Base-by-base conservation (phyloP, 2,888 invertebrate species). In the Melolontha melolontha region DNA sequence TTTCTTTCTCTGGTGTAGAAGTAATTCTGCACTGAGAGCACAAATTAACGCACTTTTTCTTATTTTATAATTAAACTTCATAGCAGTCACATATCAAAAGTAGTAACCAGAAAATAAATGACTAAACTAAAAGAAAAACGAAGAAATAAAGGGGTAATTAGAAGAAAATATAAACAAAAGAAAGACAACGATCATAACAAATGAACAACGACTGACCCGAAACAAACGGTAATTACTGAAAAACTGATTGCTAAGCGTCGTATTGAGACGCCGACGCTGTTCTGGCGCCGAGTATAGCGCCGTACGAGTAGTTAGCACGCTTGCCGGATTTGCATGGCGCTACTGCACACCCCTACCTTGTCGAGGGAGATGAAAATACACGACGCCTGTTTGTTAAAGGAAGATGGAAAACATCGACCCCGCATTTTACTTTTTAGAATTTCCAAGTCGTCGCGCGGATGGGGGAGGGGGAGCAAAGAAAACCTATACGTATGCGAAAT, bases 321-420 rank as follows among this genome's bases (percentile, higher is more conserved):
- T 81, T 79, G 82, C 80, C 82, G 79, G 81, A 83, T 83, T 83
- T 83, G 83, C 83, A 83, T 83, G 83, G 82, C 82, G 79, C 79
- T 78, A 75, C 72, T 64, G 67, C 59, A 67, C 67, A 67, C 67
- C 74, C 73, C 74, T 73, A 73, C 75, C 73, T 73, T 70, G 49
- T 69, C 66, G 73, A 75, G 64, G 73, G 74, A 75, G 75, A 80
- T 75, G 73, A 74, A 74, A 76, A 77, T 74, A 77, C 73, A 73
- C 69, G 75, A 74, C 75, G 64, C 70, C 71, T 72, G 70, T 75
- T 73, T 69, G 74, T 70, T 66, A 69, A 75, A 77, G 74, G 67
- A 75, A 76, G 78, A 76, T 71, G 67, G 73, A 71, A 68, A 71
- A 75, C 77, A 47, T n/a, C 47, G 59, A 62, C 59, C 59, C 59